A percentile compares a stretch with the other conserved stretches of the same genome.
Conservation (phyloP, 2,113 vertebrate species). For the Gallinago undulata region DNA sequence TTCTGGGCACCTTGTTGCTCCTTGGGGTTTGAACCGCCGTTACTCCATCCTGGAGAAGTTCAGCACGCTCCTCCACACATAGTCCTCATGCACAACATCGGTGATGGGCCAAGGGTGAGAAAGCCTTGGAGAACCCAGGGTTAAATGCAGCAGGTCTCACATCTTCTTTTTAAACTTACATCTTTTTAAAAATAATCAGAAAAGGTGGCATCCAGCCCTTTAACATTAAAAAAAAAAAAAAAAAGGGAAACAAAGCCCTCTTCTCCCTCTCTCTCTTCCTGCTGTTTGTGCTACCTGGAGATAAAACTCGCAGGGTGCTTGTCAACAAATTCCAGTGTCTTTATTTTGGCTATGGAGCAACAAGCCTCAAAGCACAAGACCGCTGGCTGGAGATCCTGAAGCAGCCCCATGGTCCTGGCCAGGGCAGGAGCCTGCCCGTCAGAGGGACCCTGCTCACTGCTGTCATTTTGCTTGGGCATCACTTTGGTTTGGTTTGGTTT, state of each 20-base stretch:
- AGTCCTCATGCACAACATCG: not conserved
- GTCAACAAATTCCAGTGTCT: not conserved
- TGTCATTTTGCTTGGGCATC: not conserved
- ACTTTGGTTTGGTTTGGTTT: not conserved
- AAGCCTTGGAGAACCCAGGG: not conserved
- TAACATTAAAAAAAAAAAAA: not conserved
- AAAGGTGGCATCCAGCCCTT: not conserved
- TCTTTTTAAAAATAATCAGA: not conserved
- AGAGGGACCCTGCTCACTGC: accelerated
- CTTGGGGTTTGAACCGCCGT: slow-evolving; percentile 1
- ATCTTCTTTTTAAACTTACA: not conserved
- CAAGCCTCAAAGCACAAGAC: not conserved
- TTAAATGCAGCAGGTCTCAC: not conserved
- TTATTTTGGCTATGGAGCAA: not conserved
- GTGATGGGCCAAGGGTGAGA: not conserved
- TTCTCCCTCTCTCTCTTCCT: not conserved
- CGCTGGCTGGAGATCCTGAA: not conserved
- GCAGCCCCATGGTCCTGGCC: not conserved
- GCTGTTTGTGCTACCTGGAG: not conserved
- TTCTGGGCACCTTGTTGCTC: not conserved
- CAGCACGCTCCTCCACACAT: not conserved
- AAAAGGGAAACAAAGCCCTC: not conserved
- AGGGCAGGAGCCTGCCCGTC: not conserved
- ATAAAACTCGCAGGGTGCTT: not conserved
- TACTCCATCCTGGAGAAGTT: slow-evolving; percentile 14